These are phyloP conservation scores for Holothuria leucospilota DNA, from an alignment of 53 echinoderm and acorn worm genomes.

Conservation along the genomic window DNA sequence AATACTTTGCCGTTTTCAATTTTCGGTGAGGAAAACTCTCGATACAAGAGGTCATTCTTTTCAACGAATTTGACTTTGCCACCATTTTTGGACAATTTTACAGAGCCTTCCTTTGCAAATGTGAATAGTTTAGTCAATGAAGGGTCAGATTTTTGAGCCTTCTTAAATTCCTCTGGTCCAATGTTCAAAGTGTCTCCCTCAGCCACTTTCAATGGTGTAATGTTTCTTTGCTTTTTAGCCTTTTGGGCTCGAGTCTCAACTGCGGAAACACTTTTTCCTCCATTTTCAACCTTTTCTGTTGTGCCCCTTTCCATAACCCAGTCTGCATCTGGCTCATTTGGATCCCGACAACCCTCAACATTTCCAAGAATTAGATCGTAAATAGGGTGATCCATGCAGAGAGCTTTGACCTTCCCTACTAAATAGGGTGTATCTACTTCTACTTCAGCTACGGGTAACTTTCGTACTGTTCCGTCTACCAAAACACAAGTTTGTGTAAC, in stretches of 20 bases:
- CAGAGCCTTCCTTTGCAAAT: background rate
- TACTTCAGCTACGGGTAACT: slow-evolving; percentile 54
- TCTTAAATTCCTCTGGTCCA: background rate
- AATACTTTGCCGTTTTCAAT: no score
- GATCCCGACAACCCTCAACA: slow-evolving; percentile 53
- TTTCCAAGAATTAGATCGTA: slow-evolving; percentile 67
- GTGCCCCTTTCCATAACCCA: slow-evolving; percentile 32
- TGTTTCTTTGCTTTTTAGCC: slow-evolving; percentile 19
- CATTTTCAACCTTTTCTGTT: background rate
- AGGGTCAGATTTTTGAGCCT: slow-evolving; percentile 21
- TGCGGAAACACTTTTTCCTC: slow-evolving; percentile 4
- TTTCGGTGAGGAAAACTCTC: no score
- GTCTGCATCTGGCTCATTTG: slow-evolving; percentile 35
- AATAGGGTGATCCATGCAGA: slow-evolving; percentile 65
- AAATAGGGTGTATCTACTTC: no score
- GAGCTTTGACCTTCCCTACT: slow-evolving; percentile 59
- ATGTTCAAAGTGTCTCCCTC: slow-evolving; percentile 1
- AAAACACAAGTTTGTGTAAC: slow-evolving; percentile 46
- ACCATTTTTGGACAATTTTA: background rate
- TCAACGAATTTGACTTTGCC: slow-evolving; percentile 19
- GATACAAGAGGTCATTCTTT: no score
- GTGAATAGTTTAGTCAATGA: slow-evolving; percentile 2
- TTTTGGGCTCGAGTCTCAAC: slow-evolving; percentile 60
- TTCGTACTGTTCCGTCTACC: slow-evolving; percentile 66
- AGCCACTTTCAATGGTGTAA: slow-evolving; percentile 52